Percentiles rank a stretch among this genome's conserved stretches.
Conservation (phyloP, 2,113 vertebrate genomes). For the Misgurnus anguillicaudatus region DNA sequence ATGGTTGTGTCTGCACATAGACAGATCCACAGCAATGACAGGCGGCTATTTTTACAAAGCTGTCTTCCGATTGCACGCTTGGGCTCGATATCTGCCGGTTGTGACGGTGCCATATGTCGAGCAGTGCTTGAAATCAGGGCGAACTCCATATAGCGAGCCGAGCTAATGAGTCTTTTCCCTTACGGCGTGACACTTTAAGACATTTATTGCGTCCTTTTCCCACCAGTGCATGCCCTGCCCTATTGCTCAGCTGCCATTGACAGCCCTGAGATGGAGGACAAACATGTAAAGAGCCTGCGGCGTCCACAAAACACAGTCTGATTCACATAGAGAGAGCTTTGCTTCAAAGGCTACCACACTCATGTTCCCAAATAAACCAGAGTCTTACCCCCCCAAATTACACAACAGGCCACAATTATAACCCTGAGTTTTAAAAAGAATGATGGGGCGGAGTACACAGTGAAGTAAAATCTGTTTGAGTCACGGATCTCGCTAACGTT, state of each 20-base stretch:
- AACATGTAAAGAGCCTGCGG: conserved; percentile 55
- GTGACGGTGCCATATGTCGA: conserved; percentile 65
- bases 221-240: conserved; percentile 24
- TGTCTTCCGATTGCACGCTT: conserved; percentile 62
- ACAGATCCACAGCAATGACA: conserved; percentile 52
- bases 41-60: conserved; percentile 43
- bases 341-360: conserved; percentile 53
- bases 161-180: conserved; percentile 61
- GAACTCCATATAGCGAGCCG: conserved; percentile 41
- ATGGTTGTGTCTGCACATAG: conserved; percentile 53
- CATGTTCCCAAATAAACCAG: conserved; percentile 40
- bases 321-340: conserved; percentile 23
- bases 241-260: conserved; percentile 43
- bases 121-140: conserved; percentile 57
- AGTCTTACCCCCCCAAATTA: conserved; percentile 54
- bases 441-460: conserved; percentile 42
- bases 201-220: conserved; percentile 56
- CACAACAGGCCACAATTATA: conserved; percentile 67
- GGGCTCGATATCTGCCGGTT: conserved; percentile 58
- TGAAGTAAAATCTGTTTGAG: conserved; percentile 57
- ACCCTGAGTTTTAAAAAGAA: conserved; percentile 50
- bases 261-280: conserved; percentile 55
- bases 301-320: conserved; percentile 33
- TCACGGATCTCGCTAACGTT: conserved; percentile 51
- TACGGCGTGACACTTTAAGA: conserved; percentile 58